Base-by-base conservation (phyloP, 2,797 vertebrate genomes). In the Argentina silus region DNA sequence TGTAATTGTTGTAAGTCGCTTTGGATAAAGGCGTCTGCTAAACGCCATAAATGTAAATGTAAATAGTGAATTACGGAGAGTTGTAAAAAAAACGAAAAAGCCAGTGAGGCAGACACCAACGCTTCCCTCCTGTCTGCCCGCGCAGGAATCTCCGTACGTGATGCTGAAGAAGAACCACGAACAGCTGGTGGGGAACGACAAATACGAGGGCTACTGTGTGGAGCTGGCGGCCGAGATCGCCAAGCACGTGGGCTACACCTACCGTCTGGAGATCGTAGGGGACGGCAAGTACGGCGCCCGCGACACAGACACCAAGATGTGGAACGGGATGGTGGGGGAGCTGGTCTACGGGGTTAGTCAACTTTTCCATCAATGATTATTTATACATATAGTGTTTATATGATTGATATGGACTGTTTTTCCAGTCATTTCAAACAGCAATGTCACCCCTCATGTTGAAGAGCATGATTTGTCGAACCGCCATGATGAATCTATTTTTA, bases 291-390 rank as follows among this genome's bases (percentile, higher is more conserved):
- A 99, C 0, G 98, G 98, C 3, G 94, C 97, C 68, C 85, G 95
- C 0, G 97, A 98, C 67, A 36, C 92, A 0, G 95, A 96, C 1
- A 93, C 92, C 4, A 98, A 96, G 84, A 94, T 95, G 14, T 99
- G 98, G 98, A 99, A 98, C 0, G 97, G 98, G 87, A 99, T 99
- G 97, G 98, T 99, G 90, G 98, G 98, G 73, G 98, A 99, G 59
- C 95, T 99, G 23, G 96, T 99, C 3, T 98, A 99, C 2, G 96
- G 97, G 84, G 98, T 99, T 91, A 94, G 97, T 93, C 48, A 45
- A 5, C 59, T 9, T 61, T 27, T 61, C 59, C 3, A 14, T 19
- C 15, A 6, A 19, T n/a, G 53, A 14, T 55, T 17, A 55, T n/a
- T n/a, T n/a, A n/a, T n/a, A n/a, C n/a, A n/a, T 36, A 36, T 36